Conservation (phyloP, 2,113 vertebrate species). For the Pandion haliaetus region DNA sequence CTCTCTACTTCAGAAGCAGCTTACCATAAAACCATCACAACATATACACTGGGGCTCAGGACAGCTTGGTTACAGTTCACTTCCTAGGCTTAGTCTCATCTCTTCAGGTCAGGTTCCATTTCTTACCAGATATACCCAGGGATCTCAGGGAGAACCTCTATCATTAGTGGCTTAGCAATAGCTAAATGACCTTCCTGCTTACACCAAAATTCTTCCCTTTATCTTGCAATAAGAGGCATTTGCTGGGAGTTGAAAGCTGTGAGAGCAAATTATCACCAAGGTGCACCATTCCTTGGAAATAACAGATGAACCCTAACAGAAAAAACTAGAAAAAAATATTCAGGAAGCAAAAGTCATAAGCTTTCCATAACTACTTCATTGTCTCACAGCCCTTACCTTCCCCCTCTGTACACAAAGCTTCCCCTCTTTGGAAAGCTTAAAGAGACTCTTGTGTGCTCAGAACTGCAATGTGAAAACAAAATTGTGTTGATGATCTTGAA, state of each 20-base stretch:
- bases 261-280: neutral
- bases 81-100: neutral
- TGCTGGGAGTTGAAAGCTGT: neutral
- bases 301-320: neutral
- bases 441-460: neutral
- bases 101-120: neutral
- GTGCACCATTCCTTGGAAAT: neutral
- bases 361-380: neutral
- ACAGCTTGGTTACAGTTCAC: neutral
- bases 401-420: neutral
- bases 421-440: neutral
- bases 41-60: neutral
- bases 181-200: neutral
- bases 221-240: neutral
- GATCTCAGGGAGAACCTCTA: neutral
- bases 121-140: neutral
- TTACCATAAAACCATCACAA: neutral
- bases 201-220: neutral
- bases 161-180: neutral
- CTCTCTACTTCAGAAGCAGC: neutral
- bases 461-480: slow-evolving; percentile 2
- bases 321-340: neutral
- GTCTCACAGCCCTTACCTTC: neutral
- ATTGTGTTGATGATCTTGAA: neutral
- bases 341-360: neutral